Base-by-base conservation (phyloP, 1,140 invertebrate genomes). In the Drosophila elegans region DNA sequence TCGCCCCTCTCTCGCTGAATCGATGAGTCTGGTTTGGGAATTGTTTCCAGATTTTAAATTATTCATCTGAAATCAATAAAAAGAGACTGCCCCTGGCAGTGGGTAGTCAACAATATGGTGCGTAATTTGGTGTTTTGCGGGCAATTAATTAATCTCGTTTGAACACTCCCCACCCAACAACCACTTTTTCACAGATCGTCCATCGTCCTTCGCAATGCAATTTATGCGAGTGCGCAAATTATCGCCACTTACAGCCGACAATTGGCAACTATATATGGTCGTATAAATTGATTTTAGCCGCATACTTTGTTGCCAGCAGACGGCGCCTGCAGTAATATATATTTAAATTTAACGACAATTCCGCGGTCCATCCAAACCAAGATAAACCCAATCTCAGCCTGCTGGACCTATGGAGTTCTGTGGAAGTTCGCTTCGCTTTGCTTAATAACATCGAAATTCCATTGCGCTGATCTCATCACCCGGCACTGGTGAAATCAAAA, bases 41-140 rank as follows among this genome's bases (percentile, higher is more conserved):
- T 69, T 54, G 64, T 63, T 48, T 46, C 39, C 32, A 9, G 38
- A 29, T 32, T 54, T 63, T 74, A 55, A 74, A 64, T 74, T 74
- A 74, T 74, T 74, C 72, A 41, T 48, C 39, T 62, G 52, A 16
- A 62, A 74, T 74, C 55, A 74, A 74, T 63, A 42, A 71, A 41
- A 64, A 34, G 42, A 27, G 64, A 71, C 64, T 48, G 67, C 64
- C 67, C 42, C 49, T 63, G 62, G 44, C 54, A 61, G 36, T 48
- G 29, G 45, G 32, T n/a, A 39, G 52, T 60, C 46, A 78, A 68
- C 63, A 82, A 66, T 55, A 63, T 79, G 48, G 57, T 79, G 83
- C 83, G 83, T 86, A 86, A 88, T 86, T 86, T 88, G 83, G 83
- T 88, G 83, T 88, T 83, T 73, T 67, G 83, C 79, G 57, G 42